Percentiles rank a stretch among this genome's conserved stretches.
Evolutionary conservation across 37 sponge, comb jelly and placozoan species (phyloP).

Genomic region (Bolinopsis microptera): DNA sequence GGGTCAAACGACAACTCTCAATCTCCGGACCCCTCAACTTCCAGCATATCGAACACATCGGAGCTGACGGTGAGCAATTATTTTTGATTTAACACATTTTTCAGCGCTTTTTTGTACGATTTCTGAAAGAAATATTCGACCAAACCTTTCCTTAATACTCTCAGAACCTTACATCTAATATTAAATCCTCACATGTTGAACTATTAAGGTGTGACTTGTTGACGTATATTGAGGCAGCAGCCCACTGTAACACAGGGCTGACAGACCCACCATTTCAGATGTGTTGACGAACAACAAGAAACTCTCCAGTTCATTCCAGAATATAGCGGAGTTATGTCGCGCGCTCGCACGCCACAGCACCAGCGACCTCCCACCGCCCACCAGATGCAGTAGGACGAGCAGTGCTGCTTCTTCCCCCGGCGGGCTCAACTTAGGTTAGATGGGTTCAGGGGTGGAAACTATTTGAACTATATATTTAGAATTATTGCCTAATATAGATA

Average conservation of each 20-base stretch:
- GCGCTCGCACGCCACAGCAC: slow-evolving; percentile 18
- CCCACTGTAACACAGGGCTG: too few species aligned
- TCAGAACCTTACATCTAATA: neutral
- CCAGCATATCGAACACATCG: slow-evolving; percentile 26
- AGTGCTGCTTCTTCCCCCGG: neutral
- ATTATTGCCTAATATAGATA: too few species aligned
- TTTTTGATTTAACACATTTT: neutral
- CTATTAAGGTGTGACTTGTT: too few species aligned
- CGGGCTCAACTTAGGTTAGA: neutral
- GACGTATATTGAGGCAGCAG: too few species aligned
- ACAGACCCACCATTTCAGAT: slow-evolving; percentile 60
- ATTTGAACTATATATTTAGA: too few species aligned
- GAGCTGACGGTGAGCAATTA: slow-evolving; percentile 7
- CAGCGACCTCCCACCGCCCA: neutral
- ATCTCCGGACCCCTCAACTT: slow-evolving; percentile 44
- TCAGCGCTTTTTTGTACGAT: neutral
- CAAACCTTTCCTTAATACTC: neutral
- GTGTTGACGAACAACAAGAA: slow-evolving; percentile 50
- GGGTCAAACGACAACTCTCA: slow-evolving; percentile 46
- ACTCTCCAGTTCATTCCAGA: slow-evolving; percentile 54
- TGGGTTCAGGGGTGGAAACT: too few species aligned
- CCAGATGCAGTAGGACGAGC: neutral
- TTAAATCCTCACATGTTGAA: too few species aligned
- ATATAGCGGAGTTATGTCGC: slow-evolving; percentile 26
- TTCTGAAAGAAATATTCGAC: neutral